A percentile compares a stretch with the other conserved stretches of the same genome.
Conservation (phyloP, 2,888 invertebrate genomes). For the Punctoribates punctum region DNA sequence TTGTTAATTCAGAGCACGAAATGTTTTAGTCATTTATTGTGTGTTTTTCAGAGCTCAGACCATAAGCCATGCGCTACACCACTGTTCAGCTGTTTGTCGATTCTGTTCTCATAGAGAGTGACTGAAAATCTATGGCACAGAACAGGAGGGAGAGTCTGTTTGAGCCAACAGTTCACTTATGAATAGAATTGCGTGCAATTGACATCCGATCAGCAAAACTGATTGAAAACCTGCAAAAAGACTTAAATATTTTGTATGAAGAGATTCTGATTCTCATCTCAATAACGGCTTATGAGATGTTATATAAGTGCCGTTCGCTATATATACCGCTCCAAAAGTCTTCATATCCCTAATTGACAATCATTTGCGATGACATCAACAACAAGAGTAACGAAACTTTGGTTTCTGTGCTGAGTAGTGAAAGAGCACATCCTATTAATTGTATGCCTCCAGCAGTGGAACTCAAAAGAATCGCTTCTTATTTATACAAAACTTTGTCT, state of each 20-base stretch:
- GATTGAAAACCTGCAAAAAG: background rate
- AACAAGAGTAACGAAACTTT: constrained; percentile 4
- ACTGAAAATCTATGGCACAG: background rate
- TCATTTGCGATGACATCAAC: constrained; percentile 5
- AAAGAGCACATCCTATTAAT: background rate
- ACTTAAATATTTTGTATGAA: background rate
- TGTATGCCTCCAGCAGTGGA: background rate
- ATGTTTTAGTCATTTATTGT: background rate
- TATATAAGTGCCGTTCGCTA: background rate
- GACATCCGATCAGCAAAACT: background rate
- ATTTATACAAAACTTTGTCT: background rate
- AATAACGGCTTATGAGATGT: background rate
- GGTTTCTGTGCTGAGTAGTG: background rate
- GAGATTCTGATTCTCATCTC: background rate
- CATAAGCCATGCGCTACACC: constrained; percentile 10
- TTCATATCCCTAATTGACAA: background rate
- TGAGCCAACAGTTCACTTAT: background rate
- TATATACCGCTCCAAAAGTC: too few species aligned
- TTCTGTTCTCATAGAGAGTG: constrained; percentile 5
- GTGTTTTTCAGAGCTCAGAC: background rate
- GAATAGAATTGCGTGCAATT: background rate
- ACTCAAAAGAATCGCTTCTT: background rate
- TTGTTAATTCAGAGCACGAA: constrained; percentile 14
- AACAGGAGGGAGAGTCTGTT: background rate
- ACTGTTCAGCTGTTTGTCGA: background rate